phyloP scores from a whole-genome alignment of 2,797 vertebrate genomes.

The Orientallactaga sibirica region DNA sequence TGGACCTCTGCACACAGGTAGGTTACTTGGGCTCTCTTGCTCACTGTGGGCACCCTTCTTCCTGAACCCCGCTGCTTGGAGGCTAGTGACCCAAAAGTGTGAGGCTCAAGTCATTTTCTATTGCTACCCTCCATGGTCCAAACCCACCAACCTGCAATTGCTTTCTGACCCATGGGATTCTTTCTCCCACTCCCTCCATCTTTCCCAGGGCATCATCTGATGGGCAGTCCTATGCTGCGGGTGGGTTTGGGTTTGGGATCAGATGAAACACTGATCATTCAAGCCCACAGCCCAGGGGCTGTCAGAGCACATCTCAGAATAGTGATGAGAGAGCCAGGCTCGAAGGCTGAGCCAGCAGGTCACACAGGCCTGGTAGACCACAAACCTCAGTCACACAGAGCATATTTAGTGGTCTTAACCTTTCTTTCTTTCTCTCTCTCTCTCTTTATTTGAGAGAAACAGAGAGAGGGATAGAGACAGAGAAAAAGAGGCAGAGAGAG shows the following conservation, averaged over 20 bases:
- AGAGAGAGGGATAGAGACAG: too few relatives aligned
- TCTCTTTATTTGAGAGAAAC: too few relatives aligned
- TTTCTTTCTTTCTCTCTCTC: too few relatives aligned
- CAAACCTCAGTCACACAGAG: background rate
- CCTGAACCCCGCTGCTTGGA: background rate
- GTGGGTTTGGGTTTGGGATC: background rate
- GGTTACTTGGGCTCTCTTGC: background rate
- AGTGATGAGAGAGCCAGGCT: background rate
- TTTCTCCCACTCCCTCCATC: background rate
- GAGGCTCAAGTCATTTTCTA: background rate
- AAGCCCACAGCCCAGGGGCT: background rate
- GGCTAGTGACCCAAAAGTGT: conserved; percentile 43
- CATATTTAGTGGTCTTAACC: background rate
- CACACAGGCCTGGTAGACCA: background rate
- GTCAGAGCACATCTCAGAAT: background rate
- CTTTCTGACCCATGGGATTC: background rate
- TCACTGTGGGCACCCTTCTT: background rate
- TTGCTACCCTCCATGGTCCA: background rate
- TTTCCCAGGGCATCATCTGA: background rate
- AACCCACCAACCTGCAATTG: background rate
- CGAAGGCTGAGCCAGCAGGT: background rate
- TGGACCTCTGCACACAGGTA: background rate
- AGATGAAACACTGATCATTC: background rate
- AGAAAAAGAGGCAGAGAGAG: too few relatives aligned
- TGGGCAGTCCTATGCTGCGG: background rate